Percentiles rank a stretch among this genome's conserved stretches.
These are phyloP conservation scores for Phyllotis vaccarum DNA, from an alignment of 2,797 vertebrate genomes.

Conservation along the genomic window DNA sequence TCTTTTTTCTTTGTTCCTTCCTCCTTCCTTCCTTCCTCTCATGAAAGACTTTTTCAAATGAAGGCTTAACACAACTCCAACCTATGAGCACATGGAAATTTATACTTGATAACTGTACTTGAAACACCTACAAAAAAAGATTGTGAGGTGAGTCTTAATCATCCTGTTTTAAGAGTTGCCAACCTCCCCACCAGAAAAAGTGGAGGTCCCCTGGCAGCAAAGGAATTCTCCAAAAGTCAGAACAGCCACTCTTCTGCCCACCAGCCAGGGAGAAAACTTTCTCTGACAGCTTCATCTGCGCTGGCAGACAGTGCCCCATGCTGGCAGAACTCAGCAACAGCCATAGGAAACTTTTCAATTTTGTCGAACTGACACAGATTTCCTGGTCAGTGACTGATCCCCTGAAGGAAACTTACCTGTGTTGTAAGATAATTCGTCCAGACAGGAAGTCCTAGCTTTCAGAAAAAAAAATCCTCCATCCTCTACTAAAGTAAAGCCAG, in stretches of 20 bases:
- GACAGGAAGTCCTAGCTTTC: not conserved
- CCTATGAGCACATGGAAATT: not conserved
- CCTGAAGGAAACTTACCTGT: not conserved
- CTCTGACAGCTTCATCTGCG: not conserved
- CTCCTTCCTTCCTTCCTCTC: not conserved
- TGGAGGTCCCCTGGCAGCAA: not conserved
- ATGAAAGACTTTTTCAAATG: not conserved
- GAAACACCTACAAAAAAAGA: slow-evolving; percentile 51
- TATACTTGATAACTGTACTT: not conserved
- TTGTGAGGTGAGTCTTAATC: slow-evolving; percentile 11
- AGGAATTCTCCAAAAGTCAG: slow-evolving; percentile 24
- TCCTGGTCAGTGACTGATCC: not conserved
- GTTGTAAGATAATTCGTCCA: too few species aligned
- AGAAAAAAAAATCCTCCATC: not conserved
- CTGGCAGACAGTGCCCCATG: slow-evolving; percentile 41
- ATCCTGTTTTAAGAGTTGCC: not conserved
- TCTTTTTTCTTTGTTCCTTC: rapidly evolving
- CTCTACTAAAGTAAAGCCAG: not conserved
- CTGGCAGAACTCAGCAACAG: not conserved
- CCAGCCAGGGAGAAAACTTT: not conserved
- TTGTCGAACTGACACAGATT: not conserved
- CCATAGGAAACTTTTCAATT: rapidly evolving
- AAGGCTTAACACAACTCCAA: not conserved
- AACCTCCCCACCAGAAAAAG: not conserved
- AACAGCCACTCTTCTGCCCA: not conserved